Base-by-base conservation (phyloP, 2,888 invertebrate species). In the Eupithecia centaureata region DNA sequence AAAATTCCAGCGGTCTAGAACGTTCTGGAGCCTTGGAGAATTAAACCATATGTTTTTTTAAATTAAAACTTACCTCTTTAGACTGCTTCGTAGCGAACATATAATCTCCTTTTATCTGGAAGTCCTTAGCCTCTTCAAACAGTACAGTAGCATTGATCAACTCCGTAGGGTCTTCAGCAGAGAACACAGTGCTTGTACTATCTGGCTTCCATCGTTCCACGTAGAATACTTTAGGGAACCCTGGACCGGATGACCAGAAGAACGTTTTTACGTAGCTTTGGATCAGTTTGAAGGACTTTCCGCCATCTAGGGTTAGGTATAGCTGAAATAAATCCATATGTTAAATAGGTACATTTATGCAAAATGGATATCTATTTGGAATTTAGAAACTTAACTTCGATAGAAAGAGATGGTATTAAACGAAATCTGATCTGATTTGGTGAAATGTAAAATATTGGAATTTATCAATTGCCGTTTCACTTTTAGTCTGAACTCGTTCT, bases 101-200 rank as follows among this genome's bases (percentile, higher is more conserved):
- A 85, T 96, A 98, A 78, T 97, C 96, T 18, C 96, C 97, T 81
- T 95, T 96, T 35, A 97, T 94, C 82, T 96, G 96, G 86, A 98
- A 97, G 83, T 98, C 97, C 79, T 96, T 95, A 1, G 97, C 96
- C 75, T 96, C 94, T 22, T 94, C 94, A 58, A 96, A 94, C 32
- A 96, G 85, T 1, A 94, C 87, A 60, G 88, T 85, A 8, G 92
- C 93, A 83, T 81, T 96, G 83, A 65, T 86, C 73, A 94, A 84
- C 65, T 94, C 93, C 0, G 84, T 84, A 0, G 94, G 93, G 30
- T 89, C 93, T 60, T 87, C 89, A 1, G 94, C 94, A 95, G 96
- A 97, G 75, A 95, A 95, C 77, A 96, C 96, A 0, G 96, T 94
- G 79, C 97, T 96, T 0, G 94, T 82, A 86, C 95, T 71, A 80